Evolutionary conservation across 2,797 vertebrate species (phyloP).

Genomic region (Protosalanx chinensis): DNA sequence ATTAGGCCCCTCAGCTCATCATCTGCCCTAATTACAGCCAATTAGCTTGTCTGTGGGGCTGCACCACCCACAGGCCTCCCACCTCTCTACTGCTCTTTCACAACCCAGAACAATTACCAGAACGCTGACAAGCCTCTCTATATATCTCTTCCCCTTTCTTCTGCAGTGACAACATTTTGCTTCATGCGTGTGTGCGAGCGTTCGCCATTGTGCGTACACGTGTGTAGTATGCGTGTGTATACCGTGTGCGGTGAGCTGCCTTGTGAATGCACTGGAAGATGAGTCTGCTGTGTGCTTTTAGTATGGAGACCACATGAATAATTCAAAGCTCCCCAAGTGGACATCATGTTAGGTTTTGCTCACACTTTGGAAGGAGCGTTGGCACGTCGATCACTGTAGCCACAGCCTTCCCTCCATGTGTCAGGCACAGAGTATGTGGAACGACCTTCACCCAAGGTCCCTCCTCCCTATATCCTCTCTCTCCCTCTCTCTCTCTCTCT

Average conservation of each 20-base stretch:
- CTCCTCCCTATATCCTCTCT: background rate
- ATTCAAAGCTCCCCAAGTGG: background rate
- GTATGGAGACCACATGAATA: slow-evolving; percentile 4
- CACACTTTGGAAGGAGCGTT: too few relatives aligned
- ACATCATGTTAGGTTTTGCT: slow-evolving; percentile 1
- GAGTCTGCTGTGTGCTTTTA: slow-evolving; percentile 4
- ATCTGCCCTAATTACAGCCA: slow-evolving; percentile 12
- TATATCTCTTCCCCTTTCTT: background rate
- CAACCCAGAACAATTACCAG: background rate
- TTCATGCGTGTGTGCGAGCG: background rate
- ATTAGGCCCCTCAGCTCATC: slow-evolving; percentile 1
- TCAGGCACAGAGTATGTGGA: background rate
- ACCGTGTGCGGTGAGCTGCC: slow-evolving; percentile 1
- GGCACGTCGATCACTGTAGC: background rate
- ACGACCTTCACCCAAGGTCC: slow-evolving; percentile 5
- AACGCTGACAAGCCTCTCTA: background rate
- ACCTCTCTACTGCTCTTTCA: background rate
- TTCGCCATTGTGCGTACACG: background rate
- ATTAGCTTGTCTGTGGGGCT: background rate
- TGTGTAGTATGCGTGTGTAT: background rate
- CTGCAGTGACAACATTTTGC: too few relatives aligned
- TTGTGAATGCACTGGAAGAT: background rate
- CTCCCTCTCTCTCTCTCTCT: background rate
- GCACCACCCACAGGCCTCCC: background rate
- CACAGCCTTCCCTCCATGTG: too few relatives aligned